Conservation (phyloP, 2,113 vertebrate genomes). For the Spheniscus mendiculus region DNA sequence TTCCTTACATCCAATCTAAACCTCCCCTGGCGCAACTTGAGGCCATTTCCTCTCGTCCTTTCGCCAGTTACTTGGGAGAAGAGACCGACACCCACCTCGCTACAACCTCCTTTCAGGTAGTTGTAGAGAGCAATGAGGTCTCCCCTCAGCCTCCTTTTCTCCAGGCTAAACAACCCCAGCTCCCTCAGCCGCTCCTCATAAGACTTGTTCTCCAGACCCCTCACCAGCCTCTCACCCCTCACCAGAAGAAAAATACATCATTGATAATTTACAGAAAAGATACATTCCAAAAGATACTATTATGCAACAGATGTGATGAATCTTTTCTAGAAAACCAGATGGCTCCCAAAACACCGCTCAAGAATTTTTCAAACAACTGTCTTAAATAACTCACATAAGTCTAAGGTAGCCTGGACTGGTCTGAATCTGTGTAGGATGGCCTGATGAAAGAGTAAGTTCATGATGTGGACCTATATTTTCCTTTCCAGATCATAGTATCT, state of each 20-base stretch:
- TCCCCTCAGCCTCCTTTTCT: too few relatives aligned
- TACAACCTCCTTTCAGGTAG: too few relatives aligned
- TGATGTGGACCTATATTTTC: neutral
- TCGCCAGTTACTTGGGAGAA: too few relatives aligned
- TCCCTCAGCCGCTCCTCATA: too few relatives aligned
- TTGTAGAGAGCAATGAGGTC: too few relatives aligned
- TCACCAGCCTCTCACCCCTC: too few relatives aligned
- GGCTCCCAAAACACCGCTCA: neutral
- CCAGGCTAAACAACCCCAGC: too few relatives aligned
- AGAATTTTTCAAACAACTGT: neutral
- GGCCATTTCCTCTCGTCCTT: too few relatives aligned
- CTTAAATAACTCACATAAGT: neutral
- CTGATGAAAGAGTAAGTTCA: neutral
- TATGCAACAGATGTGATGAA: neutral
- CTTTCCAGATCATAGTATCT: neutral
- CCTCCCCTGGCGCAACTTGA: too few relatives aligned
- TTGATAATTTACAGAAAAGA: neutral
- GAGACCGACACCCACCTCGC: too few relatives aligned
- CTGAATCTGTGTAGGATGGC: neutral
- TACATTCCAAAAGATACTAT: neutral
- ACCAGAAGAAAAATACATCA: neutral
- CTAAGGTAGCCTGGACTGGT: neutral
- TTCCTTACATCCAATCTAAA: too few relatives aligned
- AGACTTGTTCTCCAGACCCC: too few relatives aligned
- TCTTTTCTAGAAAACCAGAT: neutral